A percentile compares a stretch with the other conserved stretches of the same genome.
Conservation (phyloP, 2,888 invertebrate species). For the Polydrusus cervinus region DNA sequence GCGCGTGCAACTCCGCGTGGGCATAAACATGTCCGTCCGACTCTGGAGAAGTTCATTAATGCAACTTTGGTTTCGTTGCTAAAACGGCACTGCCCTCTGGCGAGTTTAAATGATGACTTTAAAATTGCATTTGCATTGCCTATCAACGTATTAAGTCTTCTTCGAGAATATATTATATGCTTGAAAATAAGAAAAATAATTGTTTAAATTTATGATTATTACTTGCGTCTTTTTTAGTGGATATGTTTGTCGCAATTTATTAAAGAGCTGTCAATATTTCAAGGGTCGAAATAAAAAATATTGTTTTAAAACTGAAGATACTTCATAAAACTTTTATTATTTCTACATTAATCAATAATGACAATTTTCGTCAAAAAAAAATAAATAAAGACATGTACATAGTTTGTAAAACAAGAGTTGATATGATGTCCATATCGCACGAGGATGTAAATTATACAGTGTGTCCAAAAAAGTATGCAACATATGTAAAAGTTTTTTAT, state of each 20-base stretch:
- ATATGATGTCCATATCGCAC: no score
- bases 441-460: no score
- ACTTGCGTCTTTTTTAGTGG: neutral
- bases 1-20: slow-evolving; percentile 71
- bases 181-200: slow-evolving; percentile 44
- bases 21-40: slow-evolving; percentile 71
- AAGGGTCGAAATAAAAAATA: no score
- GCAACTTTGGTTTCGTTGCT: slow-evolving; percentile 68
- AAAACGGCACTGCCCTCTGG: slow-evolving; percentile 69
- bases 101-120: slow-evolving; percentile 70
- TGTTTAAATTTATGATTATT: slow-evolving; percentile 21
- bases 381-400: no score
- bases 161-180: slow-evolving; percentile 48
- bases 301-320: no score
- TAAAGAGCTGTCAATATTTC: neutral
- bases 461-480: no score
- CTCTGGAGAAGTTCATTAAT: slow-evolving; percentile 71
- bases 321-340: no score
- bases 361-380: no score
- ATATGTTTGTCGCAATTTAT: neutral
- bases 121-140: slow-evolving; percentile 70
- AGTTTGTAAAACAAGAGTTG: no score
- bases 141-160: slow-evolving; percentile 55
- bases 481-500: no score
- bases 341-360: no score